Percentiles rank a stretch among this genome's conserved stretches.
These are phyloP conservation scores for Poecile montanus DNA, from an alignment of 2,797 vertebrate species.

Conservation along the genomic window DNA sequence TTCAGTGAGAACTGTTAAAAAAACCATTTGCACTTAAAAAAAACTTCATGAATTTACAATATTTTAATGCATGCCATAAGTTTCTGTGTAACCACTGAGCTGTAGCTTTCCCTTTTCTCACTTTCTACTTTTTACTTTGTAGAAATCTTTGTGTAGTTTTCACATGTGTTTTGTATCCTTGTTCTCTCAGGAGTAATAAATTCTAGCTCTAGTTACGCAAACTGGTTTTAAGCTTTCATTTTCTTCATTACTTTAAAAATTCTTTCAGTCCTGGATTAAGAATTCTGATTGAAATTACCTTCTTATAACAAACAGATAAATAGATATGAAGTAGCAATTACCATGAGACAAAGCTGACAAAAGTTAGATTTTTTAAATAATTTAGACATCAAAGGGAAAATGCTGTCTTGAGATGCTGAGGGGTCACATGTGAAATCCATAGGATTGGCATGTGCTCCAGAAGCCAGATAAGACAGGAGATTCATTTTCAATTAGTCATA, in stretches of 20 bases:
- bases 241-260: conserved; percentile 50
- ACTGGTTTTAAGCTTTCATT: conserved; percentile 68
- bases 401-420: conserved; percentile 41
- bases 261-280: conserved; percentile 1
- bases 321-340: not conserved
- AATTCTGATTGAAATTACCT: conserved; percentile 25
- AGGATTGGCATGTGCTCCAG: conserved; percentile 32
- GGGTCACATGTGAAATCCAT: conserved; percentile 43
- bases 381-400: not conserved
- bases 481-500: not conserved
- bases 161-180: conserved; percentile 72
- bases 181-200: conserved; percentile 79
- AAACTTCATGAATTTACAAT: conserved; percentile 49
- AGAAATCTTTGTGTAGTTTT: conserved; percentile 64
- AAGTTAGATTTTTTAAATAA: not conserved
- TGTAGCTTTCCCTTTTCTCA: conserved; percentile 60
- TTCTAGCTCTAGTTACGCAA: conserved; percentile 60
- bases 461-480: conserved; percentile 5
- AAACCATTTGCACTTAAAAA: conserved; percentile 70
- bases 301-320: not conserved
- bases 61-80: conserved; percentile 61
- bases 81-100: conserved; percentile 60
- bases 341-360: not conserved
- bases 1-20: conserved; percentile 61
- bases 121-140: conserved; percentile 71